Evolutionary conservation across 2,888 invertebrate genomes (phyloP), one percentile per base, ranked within the genome.

Genomic region (Spilarctia lutea): DNA sequence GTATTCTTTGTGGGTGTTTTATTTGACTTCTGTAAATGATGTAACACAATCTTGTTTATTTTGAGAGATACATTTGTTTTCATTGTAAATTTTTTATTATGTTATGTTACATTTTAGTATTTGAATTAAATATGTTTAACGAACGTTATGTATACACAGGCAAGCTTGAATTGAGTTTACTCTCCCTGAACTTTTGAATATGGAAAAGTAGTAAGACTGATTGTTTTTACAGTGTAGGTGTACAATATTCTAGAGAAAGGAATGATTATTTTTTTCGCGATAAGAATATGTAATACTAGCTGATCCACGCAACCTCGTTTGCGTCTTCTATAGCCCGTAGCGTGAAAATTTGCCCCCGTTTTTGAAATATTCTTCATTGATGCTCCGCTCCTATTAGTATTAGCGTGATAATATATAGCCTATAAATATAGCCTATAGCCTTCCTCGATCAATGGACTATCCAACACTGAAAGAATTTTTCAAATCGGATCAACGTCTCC

Each of bases 1-100:
- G 48, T 68, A 78, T 83, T 81, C 71, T 77, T 77, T 69, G 16
- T 24, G 75, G 69, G 56, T 65, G 45, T 63, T 48, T 69, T 68
- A 45, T 73, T 45, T 33, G 33, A 70, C 35, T 56, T 69, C 33
- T n/a, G 52, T 10, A 42, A 68, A 16, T 68, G 68, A 66, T 68
- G 33, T 45, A 68, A 20, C 48, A 56, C 35, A 39, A 56, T 56
- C 56, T 70, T 16, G 27, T 27, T 39, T 70, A 70, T 70, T 70
- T 60, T 42, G 18, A 2, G 6, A n/a, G 13, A 18, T 18, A 63
- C 16, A 1, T 63, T 63, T 4, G 6, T 27, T 27, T 63, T 63
- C 6, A 30, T 30, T 1, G 16, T 18, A 30, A 30, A 7, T 30
- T 63, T 8, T 63, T 63, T 30, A 3, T 63, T 63, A 30, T 63